Evolutionary conservation across 2,113 vertebrate genomes (phyloP).

Genomic region (Acrocephalus kingi): DNA sequence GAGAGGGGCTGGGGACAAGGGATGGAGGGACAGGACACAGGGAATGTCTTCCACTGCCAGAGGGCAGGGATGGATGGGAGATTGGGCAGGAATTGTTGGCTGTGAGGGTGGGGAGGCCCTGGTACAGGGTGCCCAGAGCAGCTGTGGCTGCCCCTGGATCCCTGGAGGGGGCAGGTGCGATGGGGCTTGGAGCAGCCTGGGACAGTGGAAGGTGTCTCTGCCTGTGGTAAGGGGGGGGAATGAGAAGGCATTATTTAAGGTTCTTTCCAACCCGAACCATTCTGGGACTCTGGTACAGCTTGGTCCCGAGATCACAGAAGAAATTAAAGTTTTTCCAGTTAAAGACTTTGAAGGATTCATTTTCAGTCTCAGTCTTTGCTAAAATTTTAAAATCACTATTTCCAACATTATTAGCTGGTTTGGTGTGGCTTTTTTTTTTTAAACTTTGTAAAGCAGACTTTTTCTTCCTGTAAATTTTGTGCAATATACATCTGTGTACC

Average conservation of each 20-base stretch:
- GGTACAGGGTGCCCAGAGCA: background rate
- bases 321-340: background rate
- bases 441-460: background rate
- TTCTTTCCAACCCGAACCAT: background rate
- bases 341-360: background rate
- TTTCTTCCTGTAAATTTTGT: background rate
- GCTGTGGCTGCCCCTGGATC: background rate
- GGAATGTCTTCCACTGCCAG: background rate
- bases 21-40: background rate
- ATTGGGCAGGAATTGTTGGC: background rate
- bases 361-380: background rate
- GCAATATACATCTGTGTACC: conserved; percentile 63
- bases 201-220: background rate
- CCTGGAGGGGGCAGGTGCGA: background rate
- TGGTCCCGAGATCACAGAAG: fast-evolving
- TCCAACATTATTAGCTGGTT: background rate
- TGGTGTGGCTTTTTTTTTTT: background rate
- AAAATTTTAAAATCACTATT: background rate
- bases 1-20: background rate
- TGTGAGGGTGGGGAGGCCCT: background rate
- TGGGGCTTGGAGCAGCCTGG: background rate
- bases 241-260: fast-evolving
- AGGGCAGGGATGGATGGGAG: background rate
- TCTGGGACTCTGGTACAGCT: background rate
- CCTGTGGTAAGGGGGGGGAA: background rate